Base-by-base conservation (phyloP, 2,888 invertebrate genomes). In the Tricholauxania praeusta region DNA sequence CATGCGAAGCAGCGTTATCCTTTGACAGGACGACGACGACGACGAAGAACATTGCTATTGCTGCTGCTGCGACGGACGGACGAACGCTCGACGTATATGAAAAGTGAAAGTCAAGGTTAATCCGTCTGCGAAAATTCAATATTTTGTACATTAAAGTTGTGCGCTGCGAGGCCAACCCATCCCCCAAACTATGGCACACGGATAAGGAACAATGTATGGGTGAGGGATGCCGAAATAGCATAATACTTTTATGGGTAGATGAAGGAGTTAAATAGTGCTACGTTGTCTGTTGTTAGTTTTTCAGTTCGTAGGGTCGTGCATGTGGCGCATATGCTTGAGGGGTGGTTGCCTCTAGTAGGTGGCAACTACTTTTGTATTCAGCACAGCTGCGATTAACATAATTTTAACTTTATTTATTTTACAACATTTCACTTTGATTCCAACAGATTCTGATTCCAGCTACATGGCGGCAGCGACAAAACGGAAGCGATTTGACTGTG, bases 21-120 rank as follows among this genome's bases (percentile, higher is more conserved):
- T 84, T 84, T 84, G 85, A 84, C 84, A 84, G 83, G 80, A 82
- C 82, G 79, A 77, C 62, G 74, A 39, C 22, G 66, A 12, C 57
- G 49, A 17, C 57, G 62, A 55, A 15, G 52, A 10, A 32, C n/a
- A 63, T 39, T 49, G 48, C 39, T 47, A n/a, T n/a, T n/a, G 69
- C 53, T 51, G n/a, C 62, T 8, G 19, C 65, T 10, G 32, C 49
- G 51, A 75, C 75, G 22, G 28, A 59, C 59, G 59, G 47, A 70
- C 68, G 68, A 32, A 32, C 65, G 28, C 74, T 74, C 77, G 74
- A 52, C 62, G 70, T 70, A 63, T 75, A 65, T 75, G 78, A 84
- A 86, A 86, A 86, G 87, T 85, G 86, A 86, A 86, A 86, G 86
- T 86, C 86, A 86, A 86, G 86, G 86, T 86, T 86, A 86, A 86